Percentiles rank a stretch among this genome's conserved stretches.
Conservation (phyloP, 2,888 invertebrate species). For the Pharmacophagus antenor region DNA sequence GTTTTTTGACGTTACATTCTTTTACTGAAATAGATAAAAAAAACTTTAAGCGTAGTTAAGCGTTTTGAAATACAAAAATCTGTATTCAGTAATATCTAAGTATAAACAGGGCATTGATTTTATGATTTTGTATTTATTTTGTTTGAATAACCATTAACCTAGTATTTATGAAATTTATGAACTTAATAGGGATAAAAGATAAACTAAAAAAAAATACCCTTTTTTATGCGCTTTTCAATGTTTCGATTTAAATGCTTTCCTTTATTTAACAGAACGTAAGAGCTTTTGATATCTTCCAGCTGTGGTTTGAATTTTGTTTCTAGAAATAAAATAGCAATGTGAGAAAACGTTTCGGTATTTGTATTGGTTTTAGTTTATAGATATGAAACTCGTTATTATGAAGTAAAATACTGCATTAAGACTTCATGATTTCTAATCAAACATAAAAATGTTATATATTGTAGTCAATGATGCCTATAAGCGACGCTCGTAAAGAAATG, state of each 20-base stretch:
- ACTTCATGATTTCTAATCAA: too few species aligned
- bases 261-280: constrained; percentile 55
- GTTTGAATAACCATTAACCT: too few species aligned
- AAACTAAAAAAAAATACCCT: constrained; percentile 36
- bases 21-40: constrained; percentile 10
- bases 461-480: too few species aligned
- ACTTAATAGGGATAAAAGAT: not conserved
- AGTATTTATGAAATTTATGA: too few species aligned
- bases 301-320: constrained; percentile 58
- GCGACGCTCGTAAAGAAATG: too few species aligned
- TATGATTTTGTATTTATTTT: too few species aligned
- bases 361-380: not conserved
- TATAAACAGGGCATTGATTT: too few species aligned
- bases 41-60: not conserved
- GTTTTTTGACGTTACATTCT: constrained; percentile 33
- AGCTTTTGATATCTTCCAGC: constrained; percentile 69
- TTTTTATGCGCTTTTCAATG: constrained; percentile 34
- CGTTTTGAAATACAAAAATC: not conserved
- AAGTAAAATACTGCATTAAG: too few species aligned
- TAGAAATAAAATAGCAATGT: constrained; percentile 39
- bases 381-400: not conserved
- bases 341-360: not conserved
- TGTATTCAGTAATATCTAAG: not conserved
- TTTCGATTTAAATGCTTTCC: constrained; percentile 35
- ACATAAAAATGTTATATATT: too few species aligned